Evolutionary conservation across 2,888 invertebrate genomes (phyloP), one percentile per base, ranked within the genome.

Genomic region (Heliconius cydno): DNA sequence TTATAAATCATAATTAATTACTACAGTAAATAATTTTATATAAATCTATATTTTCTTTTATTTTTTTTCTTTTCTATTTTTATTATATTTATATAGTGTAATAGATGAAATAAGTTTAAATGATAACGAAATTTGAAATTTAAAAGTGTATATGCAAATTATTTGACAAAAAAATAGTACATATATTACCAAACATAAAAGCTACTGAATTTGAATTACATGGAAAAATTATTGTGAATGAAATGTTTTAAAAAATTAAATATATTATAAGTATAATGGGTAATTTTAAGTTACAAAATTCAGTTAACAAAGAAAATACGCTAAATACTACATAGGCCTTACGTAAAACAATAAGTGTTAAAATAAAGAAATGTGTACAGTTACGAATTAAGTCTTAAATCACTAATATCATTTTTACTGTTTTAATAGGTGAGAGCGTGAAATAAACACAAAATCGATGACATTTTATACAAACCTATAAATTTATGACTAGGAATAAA

Each of bases 381-480:
- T n/a, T 46, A 7, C 3, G 7, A 38, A 73, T 34, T 15, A 57
- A 60, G n/a, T 34, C 10, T n/a, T 25, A 15, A 30, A 70, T 71
- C 72, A 75, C 25, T 57, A 41, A 60, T 70, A 75, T 25, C 19
- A 60, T 71, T 57, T 30, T 66, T 34, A 28, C 60, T 41, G 41
- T 67, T 72, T 57, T 28, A 57, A 46, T n/a, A 72, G 19, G 67
- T 60, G 68, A n/a, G 13, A 34, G 30, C 46, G 72, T 57, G 72
- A 76, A 76, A 77, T 52, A 79, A 71, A 84, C 84, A 81, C 83
- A 86, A 89, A 87, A 89, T 89, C 88, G 87, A 89, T 89, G 85
- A 78, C 83, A 75, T 78, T 81, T 81, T 81, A 79, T 86, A 89
- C 88, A 85, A 84, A 90, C 90, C 89, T 89, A 87, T 87, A 86